A percentile compares a stretch with the other conserved stretches of the same genome.
phyloP scores from a whole-genome alignment of 2,888 invertebrate species.

The Trimorus sp. region DNA sequence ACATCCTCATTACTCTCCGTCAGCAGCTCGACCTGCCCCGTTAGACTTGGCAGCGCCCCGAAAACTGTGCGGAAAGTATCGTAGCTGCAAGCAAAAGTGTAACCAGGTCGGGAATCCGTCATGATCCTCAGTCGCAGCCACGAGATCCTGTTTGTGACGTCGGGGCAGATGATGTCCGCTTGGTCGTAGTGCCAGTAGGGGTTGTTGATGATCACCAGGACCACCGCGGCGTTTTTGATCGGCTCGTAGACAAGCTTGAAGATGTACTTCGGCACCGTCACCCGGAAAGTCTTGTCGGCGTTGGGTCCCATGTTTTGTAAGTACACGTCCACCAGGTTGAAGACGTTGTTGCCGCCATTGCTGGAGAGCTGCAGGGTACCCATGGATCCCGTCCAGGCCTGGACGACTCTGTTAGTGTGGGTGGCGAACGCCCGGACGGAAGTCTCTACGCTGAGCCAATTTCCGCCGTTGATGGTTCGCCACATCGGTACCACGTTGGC shows the following conservation, averaged over 20 bases:
- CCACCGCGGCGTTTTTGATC: conserved; percentile 3
- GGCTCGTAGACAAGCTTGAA: conserved; percentile 41
- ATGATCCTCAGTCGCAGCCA: neutral
- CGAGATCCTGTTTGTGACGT: neutral
- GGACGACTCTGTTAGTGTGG: neutral
- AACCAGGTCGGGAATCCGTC: neutral
- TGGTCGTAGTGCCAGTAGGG: conserved; percentile 15
- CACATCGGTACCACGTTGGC: conserved; percentile 47
- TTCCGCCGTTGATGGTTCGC: conserved; percentile 40
- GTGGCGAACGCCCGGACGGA: conserved; percentile 13
- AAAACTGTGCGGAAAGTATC: neutral
- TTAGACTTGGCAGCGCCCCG: neutral
- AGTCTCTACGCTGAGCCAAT: conserved; percentile 34
- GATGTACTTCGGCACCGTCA: conserved; percentile 23
- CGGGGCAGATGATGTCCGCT: conserved; percentile 14
- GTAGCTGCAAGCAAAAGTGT: conserved; percentile 26
- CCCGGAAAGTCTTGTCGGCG: neutral
- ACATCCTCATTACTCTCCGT: too few relatives aligned
- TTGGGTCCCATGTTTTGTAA: neutral
- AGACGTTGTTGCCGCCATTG: neutral
- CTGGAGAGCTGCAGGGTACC: conserved; percentile 8
- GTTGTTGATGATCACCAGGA: conserved; percentile 43
- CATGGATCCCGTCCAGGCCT: conserved; percentile 34
- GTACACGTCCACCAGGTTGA: neutral
- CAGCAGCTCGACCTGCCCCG: neutral